Evolutionary conservation across 2,113 vertebrate genomes (phyloP), one percentile per base, ranked within the genome.

Genomic region (Megaleporinus macrocephalus): DNA sequence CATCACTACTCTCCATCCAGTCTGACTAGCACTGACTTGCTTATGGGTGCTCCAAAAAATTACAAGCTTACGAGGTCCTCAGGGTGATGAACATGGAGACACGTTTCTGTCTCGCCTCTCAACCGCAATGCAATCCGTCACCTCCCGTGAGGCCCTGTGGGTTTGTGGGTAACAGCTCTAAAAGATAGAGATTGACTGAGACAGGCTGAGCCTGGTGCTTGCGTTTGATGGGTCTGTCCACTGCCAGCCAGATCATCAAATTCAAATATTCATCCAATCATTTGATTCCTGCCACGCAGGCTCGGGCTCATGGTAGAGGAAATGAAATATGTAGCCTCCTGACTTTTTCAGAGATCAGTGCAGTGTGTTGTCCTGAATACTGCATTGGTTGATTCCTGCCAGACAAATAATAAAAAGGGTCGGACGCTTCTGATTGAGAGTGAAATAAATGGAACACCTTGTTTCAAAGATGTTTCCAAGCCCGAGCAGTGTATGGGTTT

Each of bases 191-290:
- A 78, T 57, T 66, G 77, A 73, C 59, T 47, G 26, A 73, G 71
- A 53, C 71, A 61, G 59, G 13, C 59, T 4, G 4, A 36, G 33
- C 33, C 33, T 75, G 72, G 66, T 63, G 62, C 36, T 27, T 55
- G 51, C 79, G 75, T 78, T 79, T 84, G 79, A 81, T 73, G 29
- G 82, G 22, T 33, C 44, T 47, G 53, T 84, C 65, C 10, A 55
- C 72, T 36, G 47, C 14, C 6, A 73, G 26, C 47, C 11, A 57
- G 30, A 73, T 33, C 24, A 26, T 41, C 27, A 63, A 63, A 63
- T 29, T 29, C 61, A 13, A 27, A 26, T 29, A 29, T 63, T 63
- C 61, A 0, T 2, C 26, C 24, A 26, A 26, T 26, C 59, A 24
- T 62, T 14, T 26, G 24, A 62, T 59, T 10, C 55, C 59, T 13